These are phyloP conservation scores for Melanchra persicariae DNA, from an alignment of 2,888 invertebrate species.

Conservation along the genomic window DNA sequence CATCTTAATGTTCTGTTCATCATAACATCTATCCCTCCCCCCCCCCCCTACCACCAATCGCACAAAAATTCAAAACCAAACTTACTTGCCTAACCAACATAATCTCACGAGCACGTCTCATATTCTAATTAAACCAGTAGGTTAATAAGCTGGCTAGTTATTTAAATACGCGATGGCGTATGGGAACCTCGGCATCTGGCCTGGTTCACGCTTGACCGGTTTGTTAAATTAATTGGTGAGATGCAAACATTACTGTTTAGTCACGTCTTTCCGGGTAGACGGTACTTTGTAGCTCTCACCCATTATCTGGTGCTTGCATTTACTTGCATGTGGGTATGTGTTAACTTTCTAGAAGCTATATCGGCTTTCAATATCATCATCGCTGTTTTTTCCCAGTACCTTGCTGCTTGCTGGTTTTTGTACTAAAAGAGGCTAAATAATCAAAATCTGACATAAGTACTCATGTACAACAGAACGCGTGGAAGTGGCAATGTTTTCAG, in stretches of 20 bases:
- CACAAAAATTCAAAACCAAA: not conserved
- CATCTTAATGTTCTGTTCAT: too few relatives aligned
- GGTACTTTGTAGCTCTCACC: slow-evolving; percentile 35
- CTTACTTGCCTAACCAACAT: slow-evolving; percentile 8
- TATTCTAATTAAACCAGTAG: slow-evolving; percentile 46
- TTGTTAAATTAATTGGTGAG: slow-evolving; percentile 67
- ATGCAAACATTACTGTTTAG: slow-evolving; percentile 66
- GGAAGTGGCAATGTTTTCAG: too few relatives aligned
- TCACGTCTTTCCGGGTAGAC: slow-evolving; percentile 58
- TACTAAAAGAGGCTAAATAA: not conserved
- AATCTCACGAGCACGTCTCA: slow-evolving; percentile 26
- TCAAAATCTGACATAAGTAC: too few relatives aligned
- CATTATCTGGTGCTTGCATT: slow-evolving; percentile 45
- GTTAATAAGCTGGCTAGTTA: slow-evolving; percentile 47
- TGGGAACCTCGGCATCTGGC: slow-evolving; percentile 58
- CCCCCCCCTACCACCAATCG: too few relatives aligned
- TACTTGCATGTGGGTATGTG: slow-evolving; percentile 9
- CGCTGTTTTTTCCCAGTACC: too few relatives aligned
- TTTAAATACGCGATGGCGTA: slow-evolving; percentile 48
- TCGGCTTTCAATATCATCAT: not conserved
- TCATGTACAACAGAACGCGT: too few relatives aligned
- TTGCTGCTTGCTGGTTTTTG: too few relatives aligned
- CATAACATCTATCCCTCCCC: too few relatives aligned
- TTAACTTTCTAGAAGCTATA: slow-evolving; percentile 18
- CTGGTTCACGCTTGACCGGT: slow-evolving; percentile 63